Evolutionary conservation across 2,888 invertebrate species (phyloP).

Genomic region (Spatulosminthurus flaviceps): DNA sequence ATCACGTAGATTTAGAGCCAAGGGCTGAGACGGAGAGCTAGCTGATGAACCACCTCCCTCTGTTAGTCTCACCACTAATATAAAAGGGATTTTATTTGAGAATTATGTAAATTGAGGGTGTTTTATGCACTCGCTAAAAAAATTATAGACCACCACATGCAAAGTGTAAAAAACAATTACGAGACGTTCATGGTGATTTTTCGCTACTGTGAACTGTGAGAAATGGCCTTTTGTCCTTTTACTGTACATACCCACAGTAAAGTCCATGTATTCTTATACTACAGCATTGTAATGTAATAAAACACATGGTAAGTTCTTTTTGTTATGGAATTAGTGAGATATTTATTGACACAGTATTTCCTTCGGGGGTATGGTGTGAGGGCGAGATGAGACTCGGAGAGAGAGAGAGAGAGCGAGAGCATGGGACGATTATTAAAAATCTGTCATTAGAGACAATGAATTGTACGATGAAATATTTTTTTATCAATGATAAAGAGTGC

Average conservation of each 20-base stretch:
- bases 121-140: slow-evolving; percentile 6
- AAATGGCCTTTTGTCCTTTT: background rate
- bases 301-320: slow-evolving; percentile 18
- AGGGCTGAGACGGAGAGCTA: background rate
- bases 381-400: no score
- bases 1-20: background rate
- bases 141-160: slow-evolving; percentile 7
- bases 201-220: background rate
- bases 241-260: no score
- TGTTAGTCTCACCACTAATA: background rate
- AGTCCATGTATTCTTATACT: no score
- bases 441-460: slow-evolving; percentile 45
- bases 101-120: slow-evolving; percentile 19
- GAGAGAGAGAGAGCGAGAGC: background rate
- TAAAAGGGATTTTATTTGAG: slow-evolving; percentile 14
- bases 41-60: background rate
- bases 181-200: slow-evolving; percentile 18
- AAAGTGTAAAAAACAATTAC: slow-evolving; percentile 32
- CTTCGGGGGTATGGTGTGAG: background rate
- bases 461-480: slow-evolving; percentile 31
- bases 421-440: slow-evolving; percentile 34
- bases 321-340: slow-evolving; percentile 2
- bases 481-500: slow-evolving; percentile 43
- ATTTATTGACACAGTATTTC: background rate
- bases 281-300: slow-evolving; percentile 11